phyloP scores from a whole-genome alignment of 23 tunicate species.

The Styela plicata region DNA sequence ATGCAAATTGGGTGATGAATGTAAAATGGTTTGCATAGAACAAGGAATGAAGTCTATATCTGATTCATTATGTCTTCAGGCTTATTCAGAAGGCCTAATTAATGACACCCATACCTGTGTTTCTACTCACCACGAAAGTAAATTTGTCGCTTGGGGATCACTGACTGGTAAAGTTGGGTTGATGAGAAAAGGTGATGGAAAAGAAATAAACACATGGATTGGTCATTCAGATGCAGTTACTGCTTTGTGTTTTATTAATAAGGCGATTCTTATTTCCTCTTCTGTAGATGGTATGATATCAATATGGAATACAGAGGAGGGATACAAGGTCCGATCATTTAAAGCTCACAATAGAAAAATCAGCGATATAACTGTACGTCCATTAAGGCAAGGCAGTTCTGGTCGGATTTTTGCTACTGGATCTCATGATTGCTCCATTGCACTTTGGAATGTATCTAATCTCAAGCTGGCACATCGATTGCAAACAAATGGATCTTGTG shows the following conservation, averaged over 20 bases:
- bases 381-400: conserved; percentile 14
- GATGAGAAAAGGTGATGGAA: not conserved
- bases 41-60: not conserved
- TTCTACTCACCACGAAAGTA: not conserved
- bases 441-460: conserved; percentile 3
- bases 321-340: not conserved
- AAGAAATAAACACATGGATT: conserved; percentile 2
- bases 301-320: conserved; percentile 9
- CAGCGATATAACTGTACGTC: not conserved
- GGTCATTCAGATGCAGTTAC: conserved; percentile 17
- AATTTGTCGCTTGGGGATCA: conserved; percentile 9
- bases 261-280: conserved; percentile 4
- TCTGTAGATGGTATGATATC: conserved; percentile 10
- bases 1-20: not conserved
- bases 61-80: not conserved
- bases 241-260: conserved; percentile 26
- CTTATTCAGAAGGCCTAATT: not conserved
- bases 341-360: conserved; percentile 13
- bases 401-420: conserved; percentile 11
- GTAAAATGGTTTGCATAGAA: conserved; percentile 9
- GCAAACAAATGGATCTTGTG: conserved; percentile 16
- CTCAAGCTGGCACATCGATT: not conserved
- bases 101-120: not conserved
- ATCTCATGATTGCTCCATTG: conserved; percentile 19
- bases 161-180: not conserved